Percentiles rank a stretch among this genome's conserved stretches.
Evolutionary conservation across 1,140 invertebrate genomes (phyloP).

Genomic region (Drosophila willistoni): DNA sequence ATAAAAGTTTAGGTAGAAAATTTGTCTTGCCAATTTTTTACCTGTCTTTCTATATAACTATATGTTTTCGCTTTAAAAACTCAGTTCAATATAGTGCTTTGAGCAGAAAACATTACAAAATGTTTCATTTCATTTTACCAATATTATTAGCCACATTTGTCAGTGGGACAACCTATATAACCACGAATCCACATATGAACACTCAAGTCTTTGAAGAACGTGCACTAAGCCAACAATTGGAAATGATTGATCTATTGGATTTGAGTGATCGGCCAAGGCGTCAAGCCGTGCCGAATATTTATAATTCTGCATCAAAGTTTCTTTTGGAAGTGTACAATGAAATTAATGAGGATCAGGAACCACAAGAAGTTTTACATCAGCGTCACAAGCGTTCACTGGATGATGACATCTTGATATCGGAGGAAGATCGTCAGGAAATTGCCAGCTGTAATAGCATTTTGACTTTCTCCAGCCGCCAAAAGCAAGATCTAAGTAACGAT

Average conservation of each 20-base stretch:
- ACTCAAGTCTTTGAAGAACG: constrained; percentile 21
- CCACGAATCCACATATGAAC: constrained; percentile 32
- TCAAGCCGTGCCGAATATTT: constrained; percentile 34
- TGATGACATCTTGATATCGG: constrained; percentile 70
- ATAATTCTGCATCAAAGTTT: constrained; percentile 74
- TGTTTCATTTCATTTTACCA: constrained; percentile 6
- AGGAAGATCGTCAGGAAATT: constrained; percentile 67
- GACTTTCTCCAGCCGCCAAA: constrained; percentile 64
- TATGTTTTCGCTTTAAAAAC: not conserved
- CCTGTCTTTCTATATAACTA: constrained; percentile 48
- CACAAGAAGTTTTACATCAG: constrained; percentile 52
- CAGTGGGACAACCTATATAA: constrained; percentile 36
- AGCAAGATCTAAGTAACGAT: constrained; percentile 3
- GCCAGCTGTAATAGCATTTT: constrained; percentile 76
- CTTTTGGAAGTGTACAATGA: constrained; percentile 78
- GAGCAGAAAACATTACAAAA: constrained; percentile 9
- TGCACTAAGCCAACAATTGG: constrained; percentile 50
- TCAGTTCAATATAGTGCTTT: constrained; percentile 30
- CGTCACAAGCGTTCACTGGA: constrained; percentile 63
- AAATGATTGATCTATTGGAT: constrained; percentile 70
- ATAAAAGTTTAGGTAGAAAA: not conserved
- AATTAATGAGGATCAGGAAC: constrained; percentile 71
- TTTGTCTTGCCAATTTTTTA: constrained; percentile 22
- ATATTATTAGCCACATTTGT: constrained; percentile 5
- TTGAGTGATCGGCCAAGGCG: constrained; percentile 54